Evolutionary conservation across 2,888 invertebrate species (phyloP).

Genomic region (Tachina lurida): DNA sequence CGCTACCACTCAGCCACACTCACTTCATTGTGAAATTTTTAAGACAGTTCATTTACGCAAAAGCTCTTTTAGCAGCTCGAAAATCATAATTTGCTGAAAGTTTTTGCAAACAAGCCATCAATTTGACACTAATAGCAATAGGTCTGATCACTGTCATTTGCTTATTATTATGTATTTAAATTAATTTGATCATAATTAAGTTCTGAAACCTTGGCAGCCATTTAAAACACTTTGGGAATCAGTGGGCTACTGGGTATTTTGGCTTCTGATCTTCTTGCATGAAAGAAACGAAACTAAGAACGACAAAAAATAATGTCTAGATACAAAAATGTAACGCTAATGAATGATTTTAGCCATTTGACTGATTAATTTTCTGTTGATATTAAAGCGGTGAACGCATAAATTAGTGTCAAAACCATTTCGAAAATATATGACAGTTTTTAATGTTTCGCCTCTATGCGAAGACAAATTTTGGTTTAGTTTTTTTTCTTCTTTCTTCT

Average conservation of each 20-base stretch:
- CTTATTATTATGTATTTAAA: too few relatives aligned
- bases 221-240: neutral
- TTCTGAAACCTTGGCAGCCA: too few relatives aligned
- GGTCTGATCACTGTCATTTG: too few relatives aligned
- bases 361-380: constrained; percentile 72
- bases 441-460: constrained; percentile 47
- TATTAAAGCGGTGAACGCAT: constrained; percentile 64
- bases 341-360: constrained; percentile 69
- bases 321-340: constrained; percentile 51
- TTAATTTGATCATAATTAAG: too few relatives aligned
- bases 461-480: constrained; percentile 7
- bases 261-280: constrained; percentile 45
- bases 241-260: constrained; percentile 37
- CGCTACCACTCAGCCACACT: too few relatives aligned
- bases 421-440: constrained; percentile 68
- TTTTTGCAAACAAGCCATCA: too few relatives aligned
- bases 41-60: too few relatives aligned
- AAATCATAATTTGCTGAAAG: too few relatives aligned
- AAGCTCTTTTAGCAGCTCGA: too few relatives aligned
- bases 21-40: too few relatives aligned
- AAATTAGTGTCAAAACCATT: constrained; percentile 70
- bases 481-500: constrained; percentile 1
- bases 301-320: constrained; percentile 3
- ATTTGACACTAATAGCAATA: too few relatives aligned
- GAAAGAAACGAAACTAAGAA: neutral